Evolutionary conservation across 2,888 invertebrate species (phyloP).

Genomic region (Caenorhabditis panamensis): DNA sequence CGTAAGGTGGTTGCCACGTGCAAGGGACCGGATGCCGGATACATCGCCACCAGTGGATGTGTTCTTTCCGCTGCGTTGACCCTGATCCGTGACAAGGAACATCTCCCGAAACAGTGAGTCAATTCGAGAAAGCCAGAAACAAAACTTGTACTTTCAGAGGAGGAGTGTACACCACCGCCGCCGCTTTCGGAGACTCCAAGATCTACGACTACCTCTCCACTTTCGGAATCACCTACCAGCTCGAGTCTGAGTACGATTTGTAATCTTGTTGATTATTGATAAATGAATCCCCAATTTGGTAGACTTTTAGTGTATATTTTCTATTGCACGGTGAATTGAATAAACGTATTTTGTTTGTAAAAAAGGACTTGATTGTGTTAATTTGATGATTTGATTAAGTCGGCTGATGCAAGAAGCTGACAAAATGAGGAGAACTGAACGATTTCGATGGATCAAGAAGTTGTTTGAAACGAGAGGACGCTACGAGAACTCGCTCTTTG

Average conservation of each 20-base stretch:
- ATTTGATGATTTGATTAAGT: slow-evolving; percentile 38
- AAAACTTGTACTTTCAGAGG: too few species aligned
- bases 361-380: slow-evolving; percentile 9
- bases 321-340: slow-evolving; percentile 13
- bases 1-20: slow-evolving; percentile 87
- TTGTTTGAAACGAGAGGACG: not conserved
- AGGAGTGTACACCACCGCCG: slow-evolving; percentile 89
- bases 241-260: slow-evolving; percentile 53
- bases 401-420: slow-evolving; percentile 47
- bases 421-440: slow-evolving; percentile 3
- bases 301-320: not conserved
- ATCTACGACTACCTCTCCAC: slow-evolving; percentile 87
- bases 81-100: slow-evolving; percentile 87
- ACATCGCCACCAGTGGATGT: slow-evolving; percentile 84
- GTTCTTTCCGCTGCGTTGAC: slow-evolving; percentile 88
- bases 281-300: not conserved
- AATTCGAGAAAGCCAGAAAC: too few species aligned
- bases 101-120: slow-evolving; percentile 87
- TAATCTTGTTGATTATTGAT: not conserved
- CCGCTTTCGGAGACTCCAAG: slow-evolving; percentile 89
- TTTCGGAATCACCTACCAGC: slow-evolving; percentile 83
- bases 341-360: slow-evolving; percentile 2
- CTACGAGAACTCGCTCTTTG: not conserved
- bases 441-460: too few species aligned
- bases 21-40: slow-evolving; percentile 83